Base-by-base conservation (phyloP, 2,888 invertebrate genomes). In the Ernsta delagoae region DNA sequence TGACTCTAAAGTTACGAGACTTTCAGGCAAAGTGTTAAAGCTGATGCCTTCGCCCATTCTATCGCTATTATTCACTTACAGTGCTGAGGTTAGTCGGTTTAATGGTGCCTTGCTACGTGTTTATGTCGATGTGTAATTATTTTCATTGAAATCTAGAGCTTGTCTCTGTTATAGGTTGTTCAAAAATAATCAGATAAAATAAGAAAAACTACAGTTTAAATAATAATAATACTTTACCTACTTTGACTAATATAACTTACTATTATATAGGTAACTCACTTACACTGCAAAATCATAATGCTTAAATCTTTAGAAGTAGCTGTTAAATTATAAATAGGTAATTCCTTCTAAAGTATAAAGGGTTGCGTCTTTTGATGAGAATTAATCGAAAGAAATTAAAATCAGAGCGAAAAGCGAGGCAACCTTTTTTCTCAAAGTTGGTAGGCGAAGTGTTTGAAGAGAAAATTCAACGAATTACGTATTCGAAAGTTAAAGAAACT, bases 401-500 rank as follows among this genome's bases (percentile, higher is more conserved):
- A 62, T 54, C 53, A 56, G 36, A 45, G 53, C 34, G 54, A 36
- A 60, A 12, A 56, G 56, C 56, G 39, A 34, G 11, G 24, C 43
- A 61, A 53, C 45, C 61, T 67, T 67, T 66, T 64, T 60, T 66
- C 59, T 54, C 60, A 43, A 54, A 66, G 67, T 65, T 59, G 11
- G 50, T 45, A 8, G 53, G 36, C 43, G 12, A 54, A 67, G 54
- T 67, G 56, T 67, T 67, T 67, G 67, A 54, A 54, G 53, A 66
- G 53, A 43, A 67, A 67, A 67, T 67, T 67, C 54, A 45, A 56
- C 41, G 54, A 60, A 67, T 67, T 61, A 67, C 61, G 67, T 67
- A 67, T 67, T 67, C 67, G 60, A 61, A 67, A 56, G 61, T 67
- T 61, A 67, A 60, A 67, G 67, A 67, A 61, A 67, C 45, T 60